A percentile compares a stretch with the other conserved stretches of the same genome.
Evolutionary conservation across 2,113 vertebrate genomes (phyloP).

Genomic region (Alethe castanea): DNA sequence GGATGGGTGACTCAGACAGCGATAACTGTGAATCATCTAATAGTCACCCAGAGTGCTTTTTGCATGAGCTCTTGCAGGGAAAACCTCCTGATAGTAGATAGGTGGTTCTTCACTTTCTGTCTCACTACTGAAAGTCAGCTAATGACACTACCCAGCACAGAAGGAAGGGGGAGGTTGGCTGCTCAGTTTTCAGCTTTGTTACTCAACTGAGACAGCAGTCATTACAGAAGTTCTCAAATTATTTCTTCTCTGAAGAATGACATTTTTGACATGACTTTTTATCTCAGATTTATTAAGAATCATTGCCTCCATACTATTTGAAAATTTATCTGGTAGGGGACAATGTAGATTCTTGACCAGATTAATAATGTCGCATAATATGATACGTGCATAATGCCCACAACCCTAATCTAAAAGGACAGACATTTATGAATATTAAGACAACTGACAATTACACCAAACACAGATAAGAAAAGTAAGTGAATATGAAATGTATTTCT

Average conservation of each 20-base stretch:
- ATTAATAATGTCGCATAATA: not conserved
- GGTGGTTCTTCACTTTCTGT: constrained; percentile 12
- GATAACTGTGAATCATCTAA: constrained; percentile 15
- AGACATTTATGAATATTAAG: not conserved
- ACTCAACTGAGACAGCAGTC: not conserved
- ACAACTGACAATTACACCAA: not conserved
- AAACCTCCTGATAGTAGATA: constrained; percentile 16
- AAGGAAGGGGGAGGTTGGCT: not conserved
- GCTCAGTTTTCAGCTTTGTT: not conserved
- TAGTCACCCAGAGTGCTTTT: not conserved
- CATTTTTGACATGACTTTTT: not conserved
- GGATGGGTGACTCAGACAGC: constrained; percentile 6
- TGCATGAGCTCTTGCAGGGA: not conserved
- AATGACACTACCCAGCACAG: not conserved
- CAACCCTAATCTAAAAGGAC: not conserved
- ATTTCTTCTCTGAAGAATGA: not conserved
- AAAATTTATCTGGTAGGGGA: not conserved
- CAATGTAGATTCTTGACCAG: not conserved
- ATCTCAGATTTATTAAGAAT: not conserved
- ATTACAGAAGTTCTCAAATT: not conserved
- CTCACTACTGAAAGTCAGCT: not conserved
- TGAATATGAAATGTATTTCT: not conserved
- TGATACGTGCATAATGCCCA: not conserved
- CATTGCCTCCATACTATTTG: not conserved
- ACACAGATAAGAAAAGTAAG: not conserved